These are phyloP conservation scores for Neelides folsomi DNA, from an alignment of 2,888 invertebrate species.

Conservation along the genomic window DNA sequence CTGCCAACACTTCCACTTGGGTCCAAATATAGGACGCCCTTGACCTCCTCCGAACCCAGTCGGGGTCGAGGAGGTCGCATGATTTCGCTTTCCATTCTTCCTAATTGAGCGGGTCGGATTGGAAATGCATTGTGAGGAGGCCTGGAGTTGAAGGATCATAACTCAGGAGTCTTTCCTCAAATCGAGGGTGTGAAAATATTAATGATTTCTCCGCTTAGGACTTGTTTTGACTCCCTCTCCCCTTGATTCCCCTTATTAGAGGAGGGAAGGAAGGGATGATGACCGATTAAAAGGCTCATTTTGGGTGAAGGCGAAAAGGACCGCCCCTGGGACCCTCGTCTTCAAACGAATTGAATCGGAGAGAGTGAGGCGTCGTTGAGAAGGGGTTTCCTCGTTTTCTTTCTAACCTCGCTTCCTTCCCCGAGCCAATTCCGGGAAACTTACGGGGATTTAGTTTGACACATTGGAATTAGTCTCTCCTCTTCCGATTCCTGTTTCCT, in stretches of 20 bases:
- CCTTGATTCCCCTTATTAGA: too few relatives aligned
- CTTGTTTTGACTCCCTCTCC: too few relatives aligned
- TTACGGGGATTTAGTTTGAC: slow-evolving; percentile 30
- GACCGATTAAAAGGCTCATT: too few relatives aligned
- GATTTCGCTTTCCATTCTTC: too few relatives aligned
- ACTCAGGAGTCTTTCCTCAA: background rate
- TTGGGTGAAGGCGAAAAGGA: too few relatives aligned
- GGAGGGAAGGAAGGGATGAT: too few relatives aligned
- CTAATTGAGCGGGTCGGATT: background rate
- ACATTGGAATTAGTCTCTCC: slow-evolving; percentile 12
- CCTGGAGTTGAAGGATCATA: slow-evolving; percentile 2
- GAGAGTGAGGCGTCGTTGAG: too few relatives aligned
- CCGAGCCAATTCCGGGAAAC: slow-evolving; percentile 13
- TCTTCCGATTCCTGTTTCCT: slow-evolving; percentile 6
- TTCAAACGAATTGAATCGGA: too few relatives aligned
- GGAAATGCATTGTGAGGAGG: background rate
- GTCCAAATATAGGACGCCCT: background rate
- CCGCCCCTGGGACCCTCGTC: too few relatives aligned
- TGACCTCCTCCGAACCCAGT: background rate
- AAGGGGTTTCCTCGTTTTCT: slow-evolving; percentile 6
- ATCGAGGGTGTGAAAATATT: too few relatives aligned
- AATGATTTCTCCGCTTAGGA: too few relatives aligned
- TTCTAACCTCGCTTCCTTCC: slow-evolving; percentile 21
- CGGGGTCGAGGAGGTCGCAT: background rate
- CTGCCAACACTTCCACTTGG: background rate